Evolutionary conservation across 2,888 invertebrate genomes (phyloP).

Genomic region (Bimastos eiseni): DNA sequence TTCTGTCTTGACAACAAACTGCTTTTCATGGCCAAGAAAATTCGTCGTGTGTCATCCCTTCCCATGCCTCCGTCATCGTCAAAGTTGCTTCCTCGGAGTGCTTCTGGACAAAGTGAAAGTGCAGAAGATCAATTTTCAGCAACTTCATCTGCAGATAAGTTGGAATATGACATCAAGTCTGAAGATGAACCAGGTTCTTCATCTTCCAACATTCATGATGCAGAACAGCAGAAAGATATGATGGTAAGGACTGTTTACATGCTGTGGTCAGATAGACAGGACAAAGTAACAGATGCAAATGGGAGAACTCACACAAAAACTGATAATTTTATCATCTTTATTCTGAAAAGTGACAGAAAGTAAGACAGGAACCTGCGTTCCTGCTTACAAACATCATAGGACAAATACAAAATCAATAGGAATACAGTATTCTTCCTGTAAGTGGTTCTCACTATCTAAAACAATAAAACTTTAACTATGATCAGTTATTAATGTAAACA

Average conservation of each 20-base stretch:
- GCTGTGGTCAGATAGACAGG: not conserved
- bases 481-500: not conserved
- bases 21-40: constrained; percentile 21
- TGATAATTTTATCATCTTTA: too few relatives aligned
- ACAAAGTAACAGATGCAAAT: too few relatives aligned
- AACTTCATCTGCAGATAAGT: not conserved
- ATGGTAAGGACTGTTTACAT: not conserved
- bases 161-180: not conserved
- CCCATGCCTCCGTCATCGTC: not conserved
- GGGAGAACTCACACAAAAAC: too few relatives aligned
- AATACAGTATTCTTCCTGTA: too few relatives aligned
- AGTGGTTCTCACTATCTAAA: too few relatives aligned
- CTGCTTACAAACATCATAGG: too few relatives aligned
- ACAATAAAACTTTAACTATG: too few relatives aligned
- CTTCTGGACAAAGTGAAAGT: not conserved
- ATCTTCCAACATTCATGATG: not conserved
- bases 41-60: not conserved
- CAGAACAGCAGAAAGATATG: not conserved
- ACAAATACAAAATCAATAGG: too few relatives aligned
- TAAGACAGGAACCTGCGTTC: too few relatives aligned
- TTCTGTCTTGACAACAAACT: constrained; percentile 35
- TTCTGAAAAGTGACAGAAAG: too few relatives aligned
- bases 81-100: not conserved
- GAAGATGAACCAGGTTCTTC: not conserved
- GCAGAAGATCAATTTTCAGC: not conserved